Base-by-base conservation (phyloP, 1,140 invertebrate genomes). In the Pseudoatta argentina region DNA sequence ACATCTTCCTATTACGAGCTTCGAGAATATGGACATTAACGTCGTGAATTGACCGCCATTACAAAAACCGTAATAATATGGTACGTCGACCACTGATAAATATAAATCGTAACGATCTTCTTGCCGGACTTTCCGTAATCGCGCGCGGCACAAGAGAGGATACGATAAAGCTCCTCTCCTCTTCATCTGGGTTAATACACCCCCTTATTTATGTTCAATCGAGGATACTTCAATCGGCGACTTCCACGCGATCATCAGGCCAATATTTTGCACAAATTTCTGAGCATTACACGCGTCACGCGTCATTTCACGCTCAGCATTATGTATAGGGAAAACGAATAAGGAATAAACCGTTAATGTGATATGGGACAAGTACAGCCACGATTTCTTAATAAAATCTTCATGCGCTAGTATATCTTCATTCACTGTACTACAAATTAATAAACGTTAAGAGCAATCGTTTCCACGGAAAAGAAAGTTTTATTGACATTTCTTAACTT, bases 81-180 rank as follows among this genome's bases (percentile, higher is more conserved):
- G 85, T 27, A 34, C 34, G 7, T 16, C 75, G 27, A n/a, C 67
- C 67, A 24, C 30, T 67, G 66, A 89, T 87, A 88, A 89, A 83
- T 89, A 83, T 66, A 69, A 86, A 86, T 59, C 61, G 73, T 89
- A 87, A 63, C 6, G 16, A 27, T 78, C 78, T 85, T 78, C 64
- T 85, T 57, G 44, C 66, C 14, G 39, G 55, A 30, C 34, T 71
- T 81, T 81, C 51, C 27, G 69, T 59, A 66, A 72, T 82, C 79
- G 55, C 78, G 34, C 53, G 66, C 67, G 53, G 55, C 24, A 71
- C 55, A 44, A 34, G 69, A 82, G 34, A 82, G 53, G 66, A 82
- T 72, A 16, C 51, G 57, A 83, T 73, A 75, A 63, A 14, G 39
- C 7, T 0, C 73, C 57, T 10, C 21, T 18, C 1, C 10, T n/a